A percentile compares a stretch with the other conserved stretches of the same genome.
Evolutionary conservation across 2,888 invertebrate genomes (phyloP).

Genomic region (Heliconius ethilla): DNA sequence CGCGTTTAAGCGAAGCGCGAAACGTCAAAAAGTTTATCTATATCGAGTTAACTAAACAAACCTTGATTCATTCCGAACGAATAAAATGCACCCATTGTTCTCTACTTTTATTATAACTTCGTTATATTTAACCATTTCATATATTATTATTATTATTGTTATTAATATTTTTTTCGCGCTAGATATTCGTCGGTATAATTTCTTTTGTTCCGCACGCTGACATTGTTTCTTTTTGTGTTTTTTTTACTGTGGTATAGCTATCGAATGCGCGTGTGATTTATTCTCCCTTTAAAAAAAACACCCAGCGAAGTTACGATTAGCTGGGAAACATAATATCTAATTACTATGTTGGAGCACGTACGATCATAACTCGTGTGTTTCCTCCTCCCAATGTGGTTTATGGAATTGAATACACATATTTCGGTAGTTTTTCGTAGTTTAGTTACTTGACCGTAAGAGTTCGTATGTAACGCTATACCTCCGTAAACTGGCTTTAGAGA

Average conservation of each 20-base stretch:
- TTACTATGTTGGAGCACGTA: constrained; percentile 81
- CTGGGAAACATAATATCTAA: constrained; percentile 78
- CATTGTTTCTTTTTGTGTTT: constrained; percentile 77
- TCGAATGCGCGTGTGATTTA: constrained; percentile 74
- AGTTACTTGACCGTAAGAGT: constrained; percentile 60
- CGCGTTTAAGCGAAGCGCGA: constrained; percentile 54
- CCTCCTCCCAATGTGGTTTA: constrained; percentile 79
- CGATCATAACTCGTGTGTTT: constrained; percentile 77
- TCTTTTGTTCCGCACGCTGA: constrained; percentile 78
- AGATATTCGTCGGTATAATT: constrained; percentile 76
- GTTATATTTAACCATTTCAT: constrained; percentile 77
- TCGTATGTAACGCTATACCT: constrained; percentile 68
- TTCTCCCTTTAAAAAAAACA: constrained; percentile 81
- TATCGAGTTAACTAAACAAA: constrained; percentile 70
- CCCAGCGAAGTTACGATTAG: constrained; percentile 81
- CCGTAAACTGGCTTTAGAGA: constrained; percentile 10
- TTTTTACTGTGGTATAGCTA: constrained; percentile 66
- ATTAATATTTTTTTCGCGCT: constrained; percentile 78
- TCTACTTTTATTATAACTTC: constrained; percentile 73
- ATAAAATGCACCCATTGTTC: constrained; percentile 73
- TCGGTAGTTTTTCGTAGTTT: constrained; percentile 77
- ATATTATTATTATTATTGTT: constrained; percentile 64
- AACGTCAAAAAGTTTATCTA: constrained; percentile 73
- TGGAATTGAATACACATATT: constrained; percentile 81
- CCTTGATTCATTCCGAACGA: constrained; percentile 69